Evolutionary conservation across 2,797 vertebrate genomes (phyloP).

Genomic region (Gambusia yucatana): DNA sequence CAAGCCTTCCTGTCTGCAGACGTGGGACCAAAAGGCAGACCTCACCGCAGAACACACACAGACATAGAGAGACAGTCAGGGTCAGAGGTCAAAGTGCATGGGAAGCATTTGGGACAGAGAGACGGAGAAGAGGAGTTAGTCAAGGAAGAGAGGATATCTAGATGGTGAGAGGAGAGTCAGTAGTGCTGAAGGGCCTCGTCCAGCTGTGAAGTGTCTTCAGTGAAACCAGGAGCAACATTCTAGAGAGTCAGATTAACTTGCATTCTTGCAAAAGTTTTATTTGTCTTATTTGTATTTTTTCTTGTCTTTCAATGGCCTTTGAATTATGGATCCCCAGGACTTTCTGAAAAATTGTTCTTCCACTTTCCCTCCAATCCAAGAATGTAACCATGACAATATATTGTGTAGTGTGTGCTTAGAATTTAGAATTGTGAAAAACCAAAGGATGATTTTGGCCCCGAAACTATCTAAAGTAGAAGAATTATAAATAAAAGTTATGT

Average conservation of each 20-base stretch:
- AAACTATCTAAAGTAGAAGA: not conserved
- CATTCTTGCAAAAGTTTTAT: conserved; percentile 21
- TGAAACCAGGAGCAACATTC: conserved; percentile 26
- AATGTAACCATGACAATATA: not conserved
- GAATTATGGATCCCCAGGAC: not conserved
- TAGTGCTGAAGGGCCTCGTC: conserved; percentile 66
- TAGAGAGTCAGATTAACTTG: conserved; percentile 13
- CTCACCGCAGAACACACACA: conserved; percentile 29
- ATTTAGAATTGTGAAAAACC: not conserved
- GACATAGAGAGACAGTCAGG: conserved; percentile 50
- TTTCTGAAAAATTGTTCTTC: not conserved
- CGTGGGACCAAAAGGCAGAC: conserved; percentile 28
- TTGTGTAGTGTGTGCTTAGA: not conserved
- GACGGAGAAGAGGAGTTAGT: conserved; percentile 51
- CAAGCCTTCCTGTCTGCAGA: conserved; percentile 16
- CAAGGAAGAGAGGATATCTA: conserved; percentile 58
- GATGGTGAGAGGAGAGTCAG: conserved; percentile 35
- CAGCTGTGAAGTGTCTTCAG: conserved; percentile 65
- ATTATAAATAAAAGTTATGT: not conserved
- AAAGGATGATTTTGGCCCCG: not conserved
- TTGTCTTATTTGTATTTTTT: not conserved
- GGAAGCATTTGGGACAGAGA: conserved; percentile 75
- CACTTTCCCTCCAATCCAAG: not conserved
- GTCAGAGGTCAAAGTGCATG: conserved; percentile 73
- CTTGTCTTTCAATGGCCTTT: not conserved